Base-by-base conservation (phyloP, 2,888 invertebrate species). In the Psylliodes chrysocephalus region DNA sequence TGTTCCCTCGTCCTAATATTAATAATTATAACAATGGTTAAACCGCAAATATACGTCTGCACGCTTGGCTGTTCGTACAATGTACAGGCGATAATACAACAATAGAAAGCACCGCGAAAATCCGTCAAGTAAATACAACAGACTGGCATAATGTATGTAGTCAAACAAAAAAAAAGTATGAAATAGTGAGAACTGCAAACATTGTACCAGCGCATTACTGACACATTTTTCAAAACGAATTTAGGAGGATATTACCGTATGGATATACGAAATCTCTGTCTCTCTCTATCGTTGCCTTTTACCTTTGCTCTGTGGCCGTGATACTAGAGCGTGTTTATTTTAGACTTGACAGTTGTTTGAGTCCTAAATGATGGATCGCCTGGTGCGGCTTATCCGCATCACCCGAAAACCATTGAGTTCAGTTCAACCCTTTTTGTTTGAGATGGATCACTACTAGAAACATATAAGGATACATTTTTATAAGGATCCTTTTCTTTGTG, bases 121-220 rank as follows among this genome's bases (percentile, higher is more conserved):
- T 74, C 74, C 70, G 60, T 64, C 67, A 66, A 71, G 71, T 69
- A 74, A 74, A 74, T 70, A 73, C 68, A 44, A 22, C 57, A 49
- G n/a, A n/a, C n/a, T n/a, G 25, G 71, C 67, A 71, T 73, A 72
- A 73, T 73, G 64, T 62, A 66, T 73, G 73, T 73, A 72, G 67
- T 71, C 69, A 72, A 72, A 74, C 73, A 73, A 70, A 63, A 64
- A 64, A 67, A 63, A 64, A 64, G 68, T 68, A 68, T 68, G 66
- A 65, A 69, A 68, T 68, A 74, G 74, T 74, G 74, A 74, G 74
- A 74, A 74, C 71, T 69, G 72, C 73, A 74, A 74, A 74, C 73
- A 74, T 55, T 66, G 55, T 67, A 55, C 56, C 42, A 63, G 66
- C 64, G 65, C 63, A 64, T 72, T 68, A 65, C 57, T 47, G 57